A percentile compares a stretch with the other conserved stretches of the same genome.
phyloP scores from a whole-genome alignment of 2,113 vertebrate genomes.

The Panthera leo region DNA sequence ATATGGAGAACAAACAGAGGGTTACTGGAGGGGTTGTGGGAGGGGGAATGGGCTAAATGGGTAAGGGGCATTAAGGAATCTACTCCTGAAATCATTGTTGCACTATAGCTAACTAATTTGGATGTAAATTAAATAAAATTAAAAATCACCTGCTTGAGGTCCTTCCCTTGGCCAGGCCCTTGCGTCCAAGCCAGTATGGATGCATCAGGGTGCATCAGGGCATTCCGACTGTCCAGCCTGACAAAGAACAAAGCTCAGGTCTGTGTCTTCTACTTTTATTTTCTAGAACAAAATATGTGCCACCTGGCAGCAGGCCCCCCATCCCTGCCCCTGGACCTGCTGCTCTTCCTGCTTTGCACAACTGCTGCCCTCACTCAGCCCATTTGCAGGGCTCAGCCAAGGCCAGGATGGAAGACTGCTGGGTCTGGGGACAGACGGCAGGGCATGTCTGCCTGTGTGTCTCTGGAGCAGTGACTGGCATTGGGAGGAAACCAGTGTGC shows the following conservation, averaged over 20 bases:
- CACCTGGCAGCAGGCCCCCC: neutral
- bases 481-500: neutral
- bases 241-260: neutral
- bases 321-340: neutral
- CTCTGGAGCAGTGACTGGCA: neutral
- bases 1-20: no score
- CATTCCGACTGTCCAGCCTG: accelerated
- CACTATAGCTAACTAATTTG: no score
- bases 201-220: accelerated
- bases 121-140: no score
- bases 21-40: no score
- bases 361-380: no score
- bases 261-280: constrained; percentile 43
- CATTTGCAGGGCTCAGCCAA: neutral
- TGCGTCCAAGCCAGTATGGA: neutral
- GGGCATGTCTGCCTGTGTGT: accelerated
- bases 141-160: neutral
- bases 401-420: neutral
- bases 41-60: no score
- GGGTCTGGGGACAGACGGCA: no score
- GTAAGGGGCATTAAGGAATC: no score
- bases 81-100: no score
- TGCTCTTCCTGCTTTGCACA: neutral
- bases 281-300: neutral
- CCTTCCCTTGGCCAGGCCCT: neutral